Base-by-base conservation (phyloP, 23 tunicate species). In the Styela plicata region DNA sequence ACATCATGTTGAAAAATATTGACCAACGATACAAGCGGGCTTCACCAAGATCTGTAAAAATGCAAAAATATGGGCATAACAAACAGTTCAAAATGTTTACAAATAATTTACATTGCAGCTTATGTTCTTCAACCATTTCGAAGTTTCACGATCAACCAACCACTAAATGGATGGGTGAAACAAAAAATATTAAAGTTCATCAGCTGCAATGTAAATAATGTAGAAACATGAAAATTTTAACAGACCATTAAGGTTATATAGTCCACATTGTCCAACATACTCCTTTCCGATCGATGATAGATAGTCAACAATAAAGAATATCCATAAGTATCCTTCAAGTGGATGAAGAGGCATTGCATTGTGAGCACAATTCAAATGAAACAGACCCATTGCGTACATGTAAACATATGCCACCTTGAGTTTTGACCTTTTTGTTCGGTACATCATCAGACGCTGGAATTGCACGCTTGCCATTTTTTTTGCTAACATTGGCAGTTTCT, bases 311-410 rank as follows among this genome's bases (percentile, higher is more conserved):
- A n/a, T n/a, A n/a, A n/a, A n/a, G n/a, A n/a, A n/a, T n/a, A n/a
- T n/a, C n/a, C n/a, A n/a, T n/a, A n/a, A n/a, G n/a, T n/a, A n/a
- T n/a, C n/a, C n/a, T 44, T 44, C 57, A 44, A 3, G 77, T 18
- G 35, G 63, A 21, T 0, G 81, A 52, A 10, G 53, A 76, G 7
- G 27, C 13, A 30, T 76, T 76, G 27, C 81, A 76, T 33, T 76
- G 66, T 31, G 81, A 25, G 44, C 81, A 76, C 24, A 76, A 53
- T 76, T 76, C 81, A 76, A 76, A 52, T 5, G 81, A 76, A 0
- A 76, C 66, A 10, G 30, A 23, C 0, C 81, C 81, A 76, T 76
- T 76, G 5, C 44, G 18, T 17, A 76, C 53, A 76, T 76, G 52
- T 28, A 76, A 57, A 31, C 81, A 76, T 18, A 76, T 76, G 29